phyloP scores from a whole-genome alignment of 2,888 invertebrate genomes.

The Spilosoma lubricipeda region DNA sequence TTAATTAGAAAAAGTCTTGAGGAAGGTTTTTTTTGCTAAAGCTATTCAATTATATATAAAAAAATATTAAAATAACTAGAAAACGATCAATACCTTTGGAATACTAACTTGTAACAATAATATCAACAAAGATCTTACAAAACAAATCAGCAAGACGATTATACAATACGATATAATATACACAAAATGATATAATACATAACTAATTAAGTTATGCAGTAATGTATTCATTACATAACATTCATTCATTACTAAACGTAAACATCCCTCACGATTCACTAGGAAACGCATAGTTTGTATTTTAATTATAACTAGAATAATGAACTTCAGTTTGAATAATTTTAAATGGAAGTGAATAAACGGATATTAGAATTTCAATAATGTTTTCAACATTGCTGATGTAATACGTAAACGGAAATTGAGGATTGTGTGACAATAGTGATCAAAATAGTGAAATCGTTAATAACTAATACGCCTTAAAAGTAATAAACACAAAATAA shows the following conservation, averaged over 20 bases:
- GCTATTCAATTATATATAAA: too few species aligned
- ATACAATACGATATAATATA: neutral
- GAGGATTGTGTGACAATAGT: neutral
- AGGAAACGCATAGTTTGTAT: neutral
- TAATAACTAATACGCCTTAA: too few species aligned
- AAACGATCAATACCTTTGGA: too few species aligned
- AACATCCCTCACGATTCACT: conserved; percentile 1
- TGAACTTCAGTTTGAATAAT: neutral
- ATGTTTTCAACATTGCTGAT: neutral
- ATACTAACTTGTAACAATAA: neutral
- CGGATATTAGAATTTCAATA: neutral
- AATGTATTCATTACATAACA: conserved; percentile 4
- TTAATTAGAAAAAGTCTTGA: too few species aligned
- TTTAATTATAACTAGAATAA: neutral
- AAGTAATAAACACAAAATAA: too few species aligned
- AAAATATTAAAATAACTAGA: too few species aligned
- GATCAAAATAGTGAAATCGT: too few species aligned
- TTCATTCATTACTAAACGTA: conserved; percentile 14
- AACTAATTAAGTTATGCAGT: neutral
- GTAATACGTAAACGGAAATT: neutral
- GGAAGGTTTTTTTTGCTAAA: too few species aligned
- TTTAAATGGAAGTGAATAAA: neutral
- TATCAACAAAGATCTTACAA: neutral
- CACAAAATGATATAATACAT: conserved; percentile 5
- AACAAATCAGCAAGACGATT: neutral